Conservation (phyloP, 2,888 invertebrate genomes). For the Papilio elwesi region DNA sequence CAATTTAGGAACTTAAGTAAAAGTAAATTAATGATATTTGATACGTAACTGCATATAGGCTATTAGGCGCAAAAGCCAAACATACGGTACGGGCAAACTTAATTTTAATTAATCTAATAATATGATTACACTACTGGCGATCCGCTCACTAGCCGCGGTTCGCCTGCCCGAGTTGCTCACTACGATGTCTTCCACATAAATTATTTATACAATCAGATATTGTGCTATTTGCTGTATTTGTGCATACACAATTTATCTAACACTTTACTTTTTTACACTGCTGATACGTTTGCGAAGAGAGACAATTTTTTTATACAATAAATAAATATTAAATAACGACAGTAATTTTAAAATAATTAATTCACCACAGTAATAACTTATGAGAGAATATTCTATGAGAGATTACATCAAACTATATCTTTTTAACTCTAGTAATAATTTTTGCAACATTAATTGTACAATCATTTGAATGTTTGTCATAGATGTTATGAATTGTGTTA, state of each 20-base stretch:
- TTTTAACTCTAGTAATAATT: background rate
- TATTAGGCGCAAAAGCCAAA: conserved; percentile 5
- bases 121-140: conserved; percentile 63
- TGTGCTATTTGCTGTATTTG: conserved; percentile 68
- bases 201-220: conserved; percentile 64
- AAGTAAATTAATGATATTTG: conserved; percentile 8
- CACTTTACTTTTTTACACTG: background rate
- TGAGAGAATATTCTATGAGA: background rate
- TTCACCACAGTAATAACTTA: background rate
- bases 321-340: background rate
- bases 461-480: background rate
- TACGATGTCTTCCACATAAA: conserved; percentile 80
- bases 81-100: conserved; percentile 8
- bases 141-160: conserved; percentile 43
- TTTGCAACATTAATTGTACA: background rate
- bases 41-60: conserved; percentile 9
- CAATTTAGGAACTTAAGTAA: conserved; percentile 22
- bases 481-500: background rate
- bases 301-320: background rate
- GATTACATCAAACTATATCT: background rate
- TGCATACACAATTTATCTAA: conserved; percentile 54
- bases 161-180: conserved; percentile 66
- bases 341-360: background rate
- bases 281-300: background rate
- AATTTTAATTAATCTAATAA: conserved; percentile 49